A percentile compares a stretch with the other conserved stretches of the same genome.
These are phyloP conservation scores for Trogon melanurus DNA, from an alignment of 2,113 vertebrate genomes.

Conservation along the genomic window DNA sequence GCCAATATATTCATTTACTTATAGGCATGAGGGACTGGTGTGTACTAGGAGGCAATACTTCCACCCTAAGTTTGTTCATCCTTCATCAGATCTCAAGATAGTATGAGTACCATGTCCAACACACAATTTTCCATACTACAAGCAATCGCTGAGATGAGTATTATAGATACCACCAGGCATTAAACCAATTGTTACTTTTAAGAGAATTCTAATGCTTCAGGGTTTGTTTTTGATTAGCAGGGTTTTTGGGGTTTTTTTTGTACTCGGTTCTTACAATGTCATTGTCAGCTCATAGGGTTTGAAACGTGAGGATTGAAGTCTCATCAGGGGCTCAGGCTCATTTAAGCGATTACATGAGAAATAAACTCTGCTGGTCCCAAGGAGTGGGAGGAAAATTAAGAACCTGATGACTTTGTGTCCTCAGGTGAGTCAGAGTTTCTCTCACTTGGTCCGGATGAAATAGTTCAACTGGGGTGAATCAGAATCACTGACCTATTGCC, in stretches of 20 bases:
- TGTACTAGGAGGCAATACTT: neutral
- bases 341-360: neutral
- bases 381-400: neutral
- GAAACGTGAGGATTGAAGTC: neutral
- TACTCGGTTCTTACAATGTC: neutral
- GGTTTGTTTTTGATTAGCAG: no score
- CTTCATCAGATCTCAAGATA: neutral
- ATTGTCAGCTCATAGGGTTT: neutral
- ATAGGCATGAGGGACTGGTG: neutral
- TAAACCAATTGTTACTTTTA: neutral
- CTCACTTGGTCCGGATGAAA: neutral
- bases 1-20: neutral
- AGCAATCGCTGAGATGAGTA: neutral
- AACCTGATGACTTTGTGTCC: neutral
- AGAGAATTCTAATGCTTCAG: neutral
- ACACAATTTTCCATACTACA: neutral
- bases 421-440: neutral
- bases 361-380: neutral
- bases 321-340: neutral
- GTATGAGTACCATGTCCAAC: neutral
- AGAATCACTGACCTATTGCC: neutral
- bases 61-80: neutral
- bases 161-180: neutral
- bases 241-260: no score
- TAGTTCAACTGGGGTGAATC: constrained; percentile 49